phyloP scores from a whole-genome alignment of 2,888 invertebrate genomes.

The Antitype chi region DNA sequence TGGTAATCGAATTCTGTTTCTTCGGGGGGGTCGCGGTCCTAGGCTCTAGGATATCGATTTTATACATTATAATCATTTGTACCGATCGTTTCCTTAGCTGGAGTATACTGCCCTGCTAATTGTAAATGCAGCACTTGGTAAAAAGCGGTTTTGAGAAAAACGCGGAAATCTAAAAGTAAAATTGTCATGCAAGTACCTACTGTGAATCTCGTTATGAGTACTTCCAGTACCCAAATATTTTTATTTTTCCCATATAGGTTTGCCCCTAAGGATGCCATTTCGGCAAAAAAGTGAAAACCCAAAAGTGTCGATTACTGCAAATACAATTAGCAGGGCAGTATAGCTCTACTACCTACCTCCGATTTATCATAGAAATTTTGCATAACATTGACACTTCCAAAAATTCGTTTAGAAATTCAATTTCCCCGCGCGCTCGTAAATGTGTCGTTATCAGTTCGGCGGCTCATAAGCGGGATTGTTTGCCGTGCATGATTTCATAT shows the following conservation, averaged over 20 bases:
- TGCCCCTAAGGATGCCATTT: no score
- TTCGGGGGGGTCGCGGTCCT: not conserved
- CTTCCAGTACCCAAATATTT: not conserved
- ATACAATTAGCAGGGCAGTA: no score
- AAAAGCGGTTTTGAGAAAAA: no score
- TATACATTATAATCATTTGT: not conserved
- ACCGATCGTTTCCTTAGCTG: slow-evolving; percentile 7
- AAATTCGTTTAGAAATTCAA: slow-evolving; percentile 75
- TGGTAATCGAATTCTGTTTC: not conserved
- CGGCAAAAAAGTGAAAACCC: no score
- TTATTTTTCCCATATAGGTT: no score
- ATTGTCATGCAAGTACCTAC: no score
- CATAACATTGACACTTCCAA: slow-evolving; percentile 59
- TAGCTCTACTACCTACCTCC: not conserved
- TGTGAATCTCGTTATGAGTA: no score
- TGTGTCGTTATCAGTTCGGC: slow-evolving; percentile 76
- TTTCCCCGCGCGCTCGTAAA: slow-evolving; percentile 75
- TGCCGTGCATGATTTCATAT: slow-evolving; percentile 68
- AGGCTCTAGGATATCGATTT: not conserved
- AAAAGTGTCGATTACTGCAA: no score
- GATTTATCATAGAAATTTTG: slow-evolving; percentile 57
- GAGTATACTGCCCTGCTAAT: no score
- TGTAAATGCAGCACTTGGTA: no score
- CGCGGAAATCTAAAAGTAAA: no score
- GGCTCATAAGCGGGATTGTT: slow-evolving; percentile 76